A percentile compares a stretch with the other conserved stretches of the same genome.
Conservation (phyloP, 2,888 invertebrate genomes). For the Stomorhina lunata region DNA sequence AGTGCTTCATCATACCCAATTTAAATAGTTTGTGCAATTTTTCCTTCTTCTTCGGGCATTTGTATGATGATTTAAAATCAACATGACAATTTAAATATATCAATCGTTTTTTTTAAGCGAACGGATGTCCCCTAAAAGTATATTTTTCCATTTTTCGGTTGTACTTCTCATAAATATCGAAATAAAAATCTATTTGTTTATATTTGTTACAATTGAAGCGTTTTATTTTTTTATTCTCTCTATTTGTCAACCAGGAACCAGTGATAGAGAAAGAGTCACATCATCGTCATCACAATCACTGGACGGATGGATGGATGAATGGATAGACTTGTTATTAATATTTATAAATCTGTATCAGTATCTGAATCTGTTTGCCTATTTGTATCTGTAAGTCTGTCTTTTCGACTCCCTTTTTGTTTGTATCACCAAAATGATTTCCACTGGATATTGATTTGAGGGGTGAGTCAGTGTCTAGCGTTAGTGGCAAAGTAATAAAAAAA, state of each 20-base stretch:
- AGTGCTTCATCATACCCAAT: background rate
- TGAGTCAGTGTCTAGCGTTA: slow-evolving; percentile 15
- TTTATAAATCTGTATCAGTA: slow-evolving; percentile 26
- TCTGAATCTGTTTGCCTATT: slow-evolving; percentile 7
- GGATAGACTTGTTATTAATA: slow-evolving; percentile 41
- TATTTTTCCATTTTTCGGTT: background rate
- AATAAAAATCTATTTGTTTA: background rate
- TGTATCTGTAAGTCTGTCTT: background rate
- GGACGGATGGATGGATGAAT: too few relatives aligned
- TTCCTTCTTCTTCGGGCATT: background rate
- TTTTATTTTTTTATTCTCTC: background rate
- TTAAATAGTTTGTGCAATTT: background rate
- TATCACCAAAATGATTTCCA: background rate
- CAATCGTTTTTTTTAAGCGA: background rate
- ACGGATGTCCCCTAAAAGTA: background rate
- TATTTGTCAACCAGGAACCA: slow-evolving; percentile 33
- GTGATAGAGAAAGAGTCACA: background rate
- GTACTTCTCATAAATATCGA: background rate
- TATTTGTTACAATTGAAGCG: background rate
- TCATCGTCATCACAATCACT: slow-evolving; percentile 16
- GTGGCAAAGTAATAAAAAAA: too few relatives aligned
- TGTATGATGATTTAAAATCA: background rate
- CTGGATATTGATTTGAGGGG: background rate
- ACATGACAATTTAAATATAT: background rate
- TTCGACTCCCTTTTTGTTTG: background rate